Conservation (phyloP, 1,140 invertebrate species). For the Drosophila hydei region DNA sequence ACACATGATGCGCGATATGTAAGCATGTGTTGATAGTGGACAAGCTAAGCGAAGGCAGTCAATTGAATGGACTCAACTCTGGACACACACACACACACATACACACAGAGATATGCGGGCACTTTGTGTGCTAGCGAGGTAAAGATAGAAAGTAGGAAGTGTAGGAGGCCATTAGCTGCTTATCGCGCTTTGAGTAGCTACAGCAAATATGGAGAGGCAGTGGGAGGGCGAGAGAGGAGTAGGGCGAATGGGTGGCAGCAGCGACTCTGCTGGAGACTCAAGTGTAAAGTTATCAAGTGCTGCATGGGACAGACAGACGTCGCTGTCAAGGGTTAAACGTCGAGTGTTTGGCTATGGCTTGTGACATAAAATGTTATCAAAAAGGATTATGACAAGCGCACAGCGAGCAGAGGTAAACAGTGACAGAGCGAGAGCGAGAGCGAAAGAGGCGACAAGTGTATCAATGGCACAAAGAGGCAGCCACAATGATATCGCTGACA, state of each 20-base stretch:
- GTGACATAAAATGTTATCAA: constrained; percentile 80
- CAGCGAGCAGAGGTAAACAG: constrained; percentile 15
- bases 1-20: constrained; percentile 51
- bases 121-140: constrained; percentile 39
- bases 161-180: constrained; percentile 76
- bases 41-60: constrained; percentile 26
- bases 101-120: constrained; percentile 32
- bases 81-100: constrained; percentile 18
- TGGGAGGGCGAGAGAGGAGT: background rate
- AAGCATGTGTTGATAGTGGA: constrained; percentile 59
- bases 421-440: constrained; percentile 12
- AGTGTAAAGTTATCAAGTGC: constrained; percentile 78
- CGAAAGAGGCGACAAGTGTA: constrained; percentile 45
- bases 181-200: constrained; percentile 71
- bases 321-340: constrained; percentile 73
- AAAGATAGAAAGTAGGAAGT: constrained; percentile 32
- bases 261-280: constrained; percentile 38
- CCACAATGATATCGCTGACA: constrained; percentile 42
- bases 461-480: constrained; percentile 62
- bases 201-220: constrained; percentile 23
- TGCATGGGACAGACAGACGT: constrained; percentile 46
- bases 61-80: constrained; percentile 54
- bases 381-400: constrained; percentile 75
- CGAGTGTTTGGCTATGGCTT: constrained; percentile 76
- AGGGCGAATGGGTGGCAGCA: background rate